Base-by-base conservation (phyloP, 2,888 invertebrate genomes). In the Andrena fulva region DNA sequence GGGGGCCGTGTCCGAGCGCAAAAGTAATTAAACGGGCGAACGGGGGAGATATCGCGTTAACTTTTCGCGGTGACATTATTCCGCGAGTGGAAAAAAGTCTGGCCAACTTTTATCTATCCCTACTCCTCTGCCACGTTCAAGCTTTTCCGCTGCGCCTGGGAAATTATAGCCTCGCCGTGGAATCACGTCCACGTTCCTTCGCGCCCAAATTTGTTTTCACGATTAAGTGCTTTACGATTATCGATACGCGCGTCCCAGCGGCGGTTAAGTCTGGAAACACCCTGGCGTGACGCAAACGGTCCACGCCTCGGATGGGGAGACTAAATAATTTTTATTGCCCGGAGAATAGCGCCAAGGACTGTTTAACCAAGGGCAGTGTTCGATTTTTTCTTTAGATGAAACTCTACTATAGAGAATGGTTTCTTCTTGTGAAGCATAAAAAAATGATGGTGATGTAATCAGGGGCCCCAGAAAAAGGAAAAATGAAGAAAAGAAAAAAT, bases 251-350 rank as follows among this genome's bases (percentile, higher is more conserved):
- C 27, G 1, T 27, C 35, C 29, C 16, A 12, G 10, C 1, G 31
- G 60, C 20, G 16, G n/a, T 77, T 60, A 42, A 62, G 10, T 16
- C 2, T 12, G 16, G 12, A 27, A 69, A 20, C 33, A 50, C 8
- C 35, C 10, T 12, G 35, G 8, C 5, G 50, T 31, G 54, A 68
- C 42, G 62, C 67, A 54, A 76, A 20, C 76, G 62, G 20, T 20
- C 50, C 33, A 27, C 16, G 33, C 16, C 24, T 5, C 24, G 31
- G 42, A 3, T 16, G 2, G 42, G 35, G 6, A 27, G 68, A 48
- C 76, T 48, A 62, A 76, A 78, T 24, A 63, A 78, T 62, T 75
- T 74, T 74, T 67, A 77, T 77, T 50, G 7, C 16, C 2, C 33
- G n/a, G 10, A 20, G 33, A 73, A 54, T 27, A 16, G 48, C 12